Evolutionary conservation across 2,888 invertebrate species (phyloP).

Genomic region (Pheosia gnoma): DNA sequence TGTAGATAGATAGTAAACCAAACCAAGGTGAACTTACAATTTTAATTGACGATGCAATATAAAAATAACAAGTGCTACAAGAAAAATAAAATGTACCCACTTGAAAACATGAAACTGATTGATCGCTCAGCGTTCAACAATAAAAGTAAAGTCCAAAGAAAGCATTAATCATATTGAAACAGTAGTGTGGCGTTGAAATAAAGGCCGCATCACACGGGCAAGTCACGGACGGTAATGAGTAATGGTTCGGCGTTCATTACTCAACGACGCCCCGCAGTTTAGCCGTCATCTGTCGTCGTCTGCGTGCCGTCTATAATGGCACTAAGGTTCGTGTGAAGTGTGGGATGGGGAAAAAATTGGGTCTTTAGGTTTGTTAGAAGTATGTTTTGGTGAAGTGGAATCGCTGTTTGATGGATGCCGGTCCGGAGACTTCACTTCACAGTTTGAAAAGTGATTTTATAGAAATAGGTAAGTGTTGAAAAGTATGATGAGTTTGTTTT

Average conservation of each 20-base stretch:
- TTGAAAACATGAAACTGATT: slow-evolving; percentile 30
- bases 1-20: background rate
- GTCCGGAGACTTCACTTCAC: slow-evolving; percentile 8
- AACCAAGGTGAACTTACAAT: background rate
- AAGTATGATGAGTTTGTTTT: background rate
- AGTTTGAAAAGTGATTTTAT: slow-evolving; percentile 3
- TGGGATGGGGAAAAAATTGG: slow-evolving; percentile 32
- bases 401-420: slow-evolving; percentile 15
- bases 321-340: slow-evolving; percentile 34
- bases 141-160: slow-evolving; percentile 37
- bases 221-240: slow-evolving; percentile 69
- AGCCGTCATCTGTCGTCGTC: slow-evolving; percentile 71
- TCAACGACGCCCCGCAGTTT: slow-evolving; percentile 71
- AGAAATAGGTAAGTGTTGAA: background rate
- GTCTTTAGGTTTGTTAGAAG: slow-evolving; percentile 25
- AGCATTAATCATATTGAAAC: slow-evolving; percentile 55
- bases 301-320: slow-evolving; percentile 36
- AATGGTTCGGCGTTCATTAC: slow-evolving; percentile 70
- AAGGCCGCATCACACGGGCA: slow-evolving; percentile 62
- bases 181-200: slow-evolving; percentile 63
- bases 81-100: slow-evolving; percentile 11
- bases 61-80: slow-evolving; percentile 11
- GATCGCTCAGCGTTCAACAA: slow-evolving; percentile 42
- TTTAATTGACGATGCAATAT: background rate
- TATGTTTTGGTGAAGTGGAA: slow-evolving; percentile 15